Evolutionary conservation across 2,888 invertebrate species (phyloP), one percentile per base, ranked within the genome.

Genomic region (Xiphydria camelus): DNA sequence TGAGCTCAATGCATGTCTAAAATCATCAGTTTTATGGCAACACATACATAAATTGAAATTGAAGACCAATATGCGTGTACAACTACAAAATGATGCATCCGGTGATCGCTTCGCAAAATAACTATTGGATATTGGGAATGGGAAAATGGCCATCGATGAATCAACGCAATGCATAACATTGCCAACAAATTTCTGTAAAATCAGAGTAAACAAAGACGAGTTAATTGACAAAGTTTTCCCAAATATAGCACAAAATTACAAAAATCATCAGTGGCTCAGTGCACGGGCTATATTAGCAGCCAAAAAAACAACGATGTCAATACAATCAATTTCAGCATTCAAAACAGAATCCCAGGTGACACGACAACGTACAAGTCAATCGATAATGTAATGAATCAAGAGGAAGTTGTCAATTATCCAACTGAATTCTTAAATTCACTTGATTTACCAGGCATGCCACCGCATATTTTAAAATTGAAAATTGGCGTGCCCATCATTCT

Each of bases 1-100:
- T 54, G 61, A 59, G 25, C 25, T 61, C 1, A 57, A 63, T 22
- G 59, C 62, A 32, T 66, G 59, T 40, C 36, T 60, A 12, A 59
- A 56, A 45, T 25, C 29, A 26, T 57, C 54, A 9, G 15, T 17
- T 23, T 34, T 61, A 26, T 60, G 55, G 51, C 10, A n/a, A 25
- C 23, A 50, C 43, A 48, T 52, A 25, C 41, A 45, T 42, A 53
- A 39, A 44, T 23, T 53, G 4, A 26, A 42, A 6, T 36, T 51
- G 40, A 32, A 40, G 3, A 40, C 34, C 9, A 55, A 49, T 31
- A 53, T 53, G 49, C 21, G 47, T 32, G 49, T 51, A 19, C 26
- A 38, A 37, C 37, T 51, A 22, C 23, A 21, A 6, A 44, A 33
- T 3, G 44, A 43, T 33, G 6, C 21, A 42, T 32, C 41, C 15